Evolutionary conservation across 2,888 invertebrate genomes (phyloP).

Genomic region (Drepana falcataria): DNA sequence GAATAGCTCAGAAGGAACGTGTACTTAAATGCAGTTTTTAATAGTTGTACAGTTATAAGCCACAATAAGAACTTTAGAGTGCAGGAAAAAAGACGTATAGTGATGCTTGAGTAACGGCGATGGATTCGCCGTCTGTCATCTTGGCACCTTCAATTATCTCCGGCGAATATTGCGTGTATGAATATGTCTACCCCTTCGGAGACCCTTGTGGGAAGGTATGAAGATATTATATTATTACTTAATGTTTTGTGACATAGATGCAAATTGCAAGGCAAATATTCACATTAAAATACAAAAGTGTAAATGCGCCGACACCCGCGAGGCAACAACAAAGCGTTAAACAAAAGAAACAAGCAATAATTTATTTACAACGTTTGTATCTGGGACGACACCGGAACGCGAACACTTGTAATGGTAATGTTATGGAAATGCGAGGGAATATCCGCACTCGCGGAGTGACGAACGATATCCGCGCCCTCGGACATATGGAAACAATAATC

Average conservation of each 20-base stretch:
- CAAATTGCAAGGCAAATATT: neutral
- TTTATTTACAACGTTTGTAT: neutral
- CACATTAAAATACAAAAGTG: neutral
- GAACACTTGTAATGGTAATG: constrained; percentile 46
- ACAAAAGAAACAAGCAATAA: neutral
- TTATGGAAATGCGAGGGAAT: constrained; percentile 41
- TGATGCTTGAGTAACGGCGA: too few species aligned
- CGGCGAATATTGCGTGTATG: too few species aligned
- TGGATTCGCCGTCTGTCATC: too few species aligned
- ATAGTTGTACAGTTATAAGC: too few species aligned
- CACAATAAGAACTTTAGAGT: too few species aligned
- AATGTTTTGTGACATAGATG: neutral
- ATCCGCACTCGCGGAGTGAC: constrained; percentile 6
- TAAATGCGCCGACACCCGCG: neutral
- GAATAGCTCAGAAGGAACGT: too few species aligned
- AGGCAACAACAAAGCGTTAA: neutral
- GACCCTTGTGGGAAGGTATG: too few species aligned
- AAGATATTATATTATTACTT: too few species aligned
- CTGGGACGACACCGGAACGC: constrained; percentile 5
- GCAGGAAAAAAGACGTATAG: too few species aligned
- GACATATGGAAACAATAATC: neutral
- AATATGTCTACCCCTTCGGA: too few species aligned
- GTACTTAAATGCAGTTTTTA: too few species aligned
- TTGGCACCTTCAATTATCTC: too few species aligned
- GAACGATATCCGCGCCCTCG: neutral